Conservation (phyloP, 2,888 invertebrate species). For the Pristionchus maxplancki region DNA sequence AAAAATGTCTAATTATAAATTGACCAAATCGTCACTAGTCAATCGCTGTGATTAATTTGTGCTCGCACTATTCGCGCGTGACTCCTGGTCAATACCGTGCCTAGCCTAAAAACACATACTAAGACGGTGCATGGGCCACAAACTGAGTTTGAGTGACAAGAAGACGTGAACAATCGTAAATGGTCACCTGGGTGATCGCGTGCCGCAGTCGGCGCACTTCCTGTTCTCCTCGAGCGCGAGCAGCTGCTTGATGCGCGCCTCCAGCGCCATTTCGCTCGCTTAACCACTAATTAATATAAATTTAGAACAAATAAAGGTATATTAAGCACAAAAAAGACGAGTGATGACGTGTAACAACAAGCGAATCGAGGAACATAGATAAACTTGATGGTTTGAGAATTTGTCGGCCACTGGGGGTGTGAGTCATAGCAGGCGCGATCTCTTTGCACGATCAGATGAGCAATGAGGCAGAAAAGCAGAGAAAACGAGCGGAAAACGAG, state of each 20-base stretch:
- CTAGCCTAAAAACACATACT: too few relatives aligned
- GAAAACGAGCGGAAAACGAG: background rate
- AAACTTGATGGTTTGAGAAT: background rate
- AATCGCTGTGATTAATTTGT: too few relatives aligned
- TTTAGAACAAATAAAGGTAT: background rate
- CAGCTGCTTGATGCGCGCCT: conserved; percentile 30
- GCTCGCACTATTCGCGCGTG: too few relatives aligned
- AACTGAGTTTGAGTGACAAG: too few relatives aligned
- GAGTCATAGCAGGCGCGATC: too few relatives aligned
- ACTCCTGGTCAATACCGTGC: too few relatives aligned
- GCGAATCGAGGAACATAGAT: background rate
- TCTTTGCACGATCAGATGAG: background rate
- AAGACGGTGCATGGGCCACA: too few relatives aligned
- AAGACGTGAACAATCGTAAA: too few relatives aligned
- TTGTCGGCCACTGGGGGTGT: background rate
- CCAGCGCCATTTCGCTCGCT: conserved; percentile 33
- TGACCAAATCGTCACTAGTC: too few relatives aligned
- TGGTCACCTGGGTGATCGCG: conserved; percentile 12
- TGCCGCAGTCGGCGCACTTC: conserved; percentile 48
- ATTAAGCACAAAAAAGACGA: background rate
- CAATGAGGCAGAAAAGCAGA: background rate
- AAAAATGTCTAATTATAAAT: too few relatives aligned
- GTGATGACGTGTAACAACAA: background rate
- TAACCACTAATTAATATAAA: background rate
- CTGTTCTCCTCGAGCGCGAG: conserved; percentile 46